These are phyloP conservation scores for Eupithecia subumbrata DNA, from an alignment of 2,888 invertebrate species.

Conservation along the genomic window DNA sequence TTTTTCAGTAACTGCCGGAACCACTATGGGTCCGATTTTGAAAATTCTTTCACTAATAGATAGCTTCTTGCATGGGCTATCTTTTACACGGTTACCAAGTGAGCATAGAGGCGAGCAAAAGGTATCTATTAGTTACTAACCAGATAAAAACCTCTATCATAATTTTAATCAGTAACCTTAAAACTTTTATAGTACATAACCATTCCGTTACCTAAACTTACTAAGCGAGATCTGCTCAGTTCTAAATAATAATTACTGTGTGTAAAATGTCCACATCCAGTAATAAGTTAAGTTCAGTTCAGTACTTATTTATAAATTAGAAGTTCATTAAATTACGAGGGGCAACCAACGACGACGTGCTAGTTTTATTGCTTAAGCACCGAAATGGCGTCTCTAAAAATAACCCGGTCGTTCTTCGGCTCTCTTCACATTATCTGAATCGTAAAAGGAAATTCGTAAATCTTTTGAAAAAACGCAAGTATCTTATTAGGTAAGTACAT, in stretches of 20 bases:
- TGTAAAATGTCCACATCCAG: neutral
- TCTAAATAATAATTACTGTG: no score
- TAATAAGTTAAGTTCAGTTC: neutral
- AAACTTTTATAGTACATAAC: no score
- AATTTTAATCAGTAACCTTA: no score
- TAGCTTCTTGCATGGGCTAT: no score
- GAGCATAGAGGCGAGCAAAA: neutral
- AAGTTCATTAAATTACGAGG: slow-evolving; percentile 70
- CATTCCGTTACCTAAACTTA: neutral
- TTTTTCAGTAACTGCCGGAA: neutral
- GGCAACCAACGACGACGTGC: slow-evolving; percentile 60
- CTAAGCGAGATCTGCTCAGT: neutral
- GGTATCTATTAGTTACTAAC: neutral
- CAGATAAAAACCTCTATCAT: no score
- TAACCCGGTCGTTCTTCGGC: slow-evolving; percentile 68
- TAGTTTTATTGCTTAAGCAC: slow-evolving; percentile 69
- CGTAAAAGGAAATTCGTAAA: slow-evolving; percentile 18
- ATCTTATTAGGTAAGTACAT: no score
- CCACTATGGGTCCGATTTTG: neutral
- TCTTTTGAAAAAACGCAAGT: slow-evolving; percentile 1
- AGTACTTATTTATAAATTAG: slow-evolving; percentile 58
- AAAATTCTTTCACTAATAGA: neutral
- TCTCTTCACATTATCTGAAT: slow-evolving; percentile 48
- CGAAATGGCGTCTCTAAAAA: slow-evolving; percentile 73
- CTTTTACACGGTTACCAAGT: neutral